Percentiles rank a stretch among this genome's conserved stretches.
These are phyloP conservation scores for Nothoprocta perdicaria DNA, from an alignment of 2,113 vertebrate genomes.

Conservation along the genomic window DNA sequence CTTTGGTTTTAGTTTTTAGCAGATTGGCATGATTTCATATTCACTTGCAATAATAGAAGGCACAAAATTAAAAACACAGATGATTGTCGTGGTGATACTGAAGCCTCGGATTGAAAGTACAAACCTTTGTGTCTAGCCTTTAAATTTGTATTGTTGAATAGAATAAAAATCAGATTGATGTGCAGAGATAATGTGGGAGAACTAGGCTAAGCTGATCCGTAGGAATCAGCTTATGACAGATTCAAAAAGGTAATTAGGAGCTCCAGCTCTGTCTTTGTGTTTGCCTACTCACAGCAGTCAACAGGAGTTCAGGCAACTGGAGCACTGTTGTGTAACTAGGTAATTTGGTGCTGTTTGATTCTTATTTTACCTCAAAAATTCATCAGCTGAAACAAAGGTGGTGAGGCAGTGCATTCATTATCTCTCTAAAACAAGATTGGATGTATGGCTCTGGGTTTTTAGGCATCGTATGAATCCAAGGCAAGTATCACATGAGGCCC, in stretches of 20 bases:
- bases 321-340: conserved; percentile 21
- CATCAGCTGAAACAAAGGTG: conserved; percentile 1
- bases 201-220: background rate
- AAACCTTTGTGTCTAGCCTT: background rate
- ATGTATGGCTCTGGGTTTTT: background rate
- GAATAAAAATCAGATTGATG: background rate
- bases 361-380: conserved; percentile 27
- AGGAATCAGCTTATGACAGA: background rate
- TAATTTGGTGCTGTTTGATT: conserved; percentile 41
- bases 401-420: background rate
- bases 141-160: background rate
- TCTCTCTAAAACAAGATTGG: background rate
- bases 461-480: background rate
- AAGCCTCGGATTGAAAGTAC: background rate
- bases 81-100: background rate
- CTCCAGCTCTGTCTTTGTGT: background rate
- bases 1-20: background rate
- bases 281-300: background rate
- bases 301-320: conserved; percentile 7
- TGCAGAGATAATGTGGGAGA: background rate
- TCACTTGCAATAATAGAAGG: background rate
- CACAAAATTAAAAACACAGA: background rate
- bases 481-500: background rate
- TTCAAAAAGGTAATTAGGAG: conserved; percentile 31
- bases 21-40: background rate